A percentile compares a stretch with the other conserved stretches of the same genome.
phyloP scores from a whole-genome alignment of 1,140 invertebrate species.

The Hypothenemus hampei region DNA sequence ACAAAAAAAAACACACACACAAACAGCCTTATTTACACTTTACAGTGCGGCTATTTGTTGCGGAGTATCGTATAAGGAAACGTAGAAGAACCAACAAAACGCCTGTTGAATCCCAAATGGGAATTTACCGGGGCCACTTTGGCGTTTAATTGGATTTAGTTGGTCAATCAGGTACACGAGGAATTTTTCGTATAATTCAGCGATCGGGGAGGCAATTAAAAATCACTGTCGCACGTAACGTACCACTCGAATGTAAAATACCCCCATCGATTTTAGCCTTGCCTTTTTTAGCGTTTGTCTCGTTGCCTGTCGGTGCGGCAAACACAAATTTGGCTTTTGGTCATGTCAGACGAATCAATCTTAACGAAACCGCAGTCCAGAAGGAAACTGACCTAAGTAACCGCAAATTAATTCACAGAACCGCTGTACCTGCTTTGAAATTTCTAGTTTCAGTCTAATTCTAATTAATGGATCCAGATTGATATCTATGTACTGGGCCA shows the following conservation, averaged over 20 bases:
- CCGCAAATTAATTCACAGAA: conserved; percentile 14
- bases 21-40: conserved; percentile 20
- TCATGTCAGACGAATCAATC: too few relatives aligned
- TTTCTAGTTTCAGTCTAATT: neutral
- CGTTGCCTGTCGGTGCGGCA: too few relatives aligned
- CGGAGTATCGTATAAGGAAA: conserved; percentile 13
- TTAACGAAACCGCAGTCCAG: conserved; percentile 1
- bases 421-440: neutral
- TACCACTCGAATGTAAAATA: too few relatives aligned
- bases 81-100: conserved; percentile 21
- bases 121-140: conserved; percentile 19
- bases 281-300: too few relatives aligned
- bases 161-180: conserved; percentile 18
- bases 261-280: too few relatives aligned
- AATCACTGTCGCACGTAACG: conserved; percentile 11
- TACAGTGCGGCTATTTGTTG: conserved; percentile 11
- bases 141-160: conserved; percentile 24
- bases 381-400: conserved; percentile 11
- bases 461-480: too few relatives aligned
- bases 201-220: conserved; percentile 6
- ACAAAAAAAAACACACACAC: conserved; percentile 20
- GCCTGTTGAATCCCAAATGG: conserved; percentile 26
- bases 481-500: too few relatives aligned
- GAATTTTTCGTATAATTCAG: conserved; percentile 18
- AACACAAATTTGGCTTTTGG: too few relatives aligned